These are phyloP conservation scores for Aricia agestis DNA, from an alignment of 1,140 invertebrate species.

Conservation along the genomic window DNA sequence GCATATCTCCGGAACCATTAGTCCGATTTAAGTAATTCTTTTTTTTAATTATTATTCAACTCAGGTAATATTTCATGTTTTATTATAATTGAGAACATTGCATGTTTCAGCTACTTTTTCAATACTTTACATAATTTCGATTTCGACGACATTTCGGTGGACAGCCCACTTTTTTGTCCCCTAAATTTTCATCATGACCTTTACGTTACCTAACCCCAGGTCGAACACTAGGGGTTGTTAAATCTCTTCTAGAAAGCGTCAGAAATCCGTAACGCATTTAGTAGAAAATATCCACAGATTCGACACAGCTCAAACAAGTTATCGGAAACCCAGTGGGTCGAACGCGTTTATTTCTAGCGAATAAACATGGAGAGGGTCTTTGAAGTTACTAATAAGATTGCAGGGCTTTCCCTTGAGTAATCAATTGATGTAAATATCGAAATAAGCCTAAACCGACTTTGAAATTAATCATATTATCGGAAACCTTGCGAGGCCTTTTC, in stretches of 20 bases:
- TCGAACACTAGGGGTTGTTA: no score
- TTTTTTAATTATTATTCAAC: no score
- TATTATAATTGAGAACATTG: no score
- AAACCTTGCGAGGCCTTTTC: not conserved
- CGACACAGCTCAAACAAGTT: slow-evolving; percentile 15
- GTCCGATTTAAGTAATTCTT: no score
- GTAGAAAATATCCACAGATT: not conserved
- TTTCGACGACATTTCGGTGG: no score
- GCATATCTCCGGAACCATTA: no score
- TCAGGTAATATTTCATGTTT: no score
- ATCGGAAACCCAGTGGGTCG: slow-evolving; percentile 17
- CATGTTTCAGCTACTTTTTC: no score
- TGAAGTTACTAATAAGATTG: slow-evolving; percentile 23
- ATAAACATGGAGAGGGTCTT: slow-evolving; percentile 23
- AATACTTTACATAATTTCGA: no score
- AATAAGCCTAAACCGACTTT: slow-evolving; percentile 13
- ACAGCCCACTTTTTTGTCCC: no score
- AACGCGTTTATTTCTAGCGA: slow-evolving; percentile 22
- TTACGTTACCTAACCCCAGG: no score
- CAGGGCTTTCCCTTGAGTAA: slow-evolving; percentile 22
- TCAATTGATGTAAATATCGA: slow-evolving; percentile 22
- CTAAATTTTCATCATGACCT: no score
- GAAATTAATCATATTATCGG: slow-evolving; percentile 12
- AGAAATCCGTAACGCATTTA: not conserved
- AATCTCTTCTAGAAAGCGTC: not conserved